Percentiles rank a stretch among this genome's conserved stretches.
Conservation (phyloP, 2,888 invertebrate genomes). For the Melitaea athalia region DNA sequence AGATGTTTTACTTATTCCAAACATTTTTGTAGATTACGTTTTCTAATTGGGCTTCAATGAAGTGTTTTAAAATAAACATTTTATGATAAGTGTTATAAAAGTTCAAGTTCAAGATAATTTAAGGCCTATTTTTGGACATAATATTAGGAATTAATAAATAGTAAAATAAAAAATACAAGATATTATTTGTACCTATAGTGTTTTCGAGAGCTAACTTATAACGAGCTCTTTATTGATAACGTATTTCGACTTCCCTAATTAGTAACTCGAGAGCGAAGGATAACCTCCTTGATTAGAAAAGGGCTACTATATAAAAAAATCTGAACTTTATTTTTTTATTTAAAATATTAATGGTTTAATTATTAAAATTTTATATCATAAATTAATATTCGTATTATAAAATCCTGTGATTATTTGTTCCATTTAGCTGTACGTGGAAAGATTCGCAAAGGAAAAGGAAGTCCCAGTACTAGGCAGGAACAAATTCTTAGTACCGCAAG, state of each 20-base stretch:
- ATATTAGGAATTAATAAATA: not conserved
- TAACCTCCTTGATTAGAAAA: slow-evolving; percentile 23
- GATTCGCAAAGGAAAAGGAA: slow-evolving; percentile 88
- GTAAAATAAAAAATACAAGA: not conserved
- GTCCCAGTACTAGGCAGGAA: slow-evolving; percentile 90
- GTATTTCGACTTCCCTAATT: too few species aligned
- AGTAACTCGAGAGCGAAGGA: slow-evolving; percentile 10
- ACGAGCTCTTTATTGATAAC: too few species aligned
- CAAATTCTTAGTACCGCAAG: slow-evolving; percentile 93
- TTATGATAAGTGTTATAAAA: too few species aligned
- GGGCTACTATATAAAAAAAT: slow-evolving; percentile 8
- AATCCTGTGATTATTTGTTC: slow-evolving; percentile 24
- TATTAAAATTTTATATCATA: too few species aligned
- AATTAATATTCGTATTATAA: too few species aligned
- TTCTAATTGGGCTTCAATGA: too few species aligned
- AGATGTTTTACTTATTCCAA: not conserved
- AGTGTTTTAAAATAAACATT: too few species aligned
- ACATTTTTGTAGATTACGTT: too few species aligned
- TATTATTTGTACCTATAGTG: not conserved
- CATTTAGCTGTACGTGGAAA: slow-evolving; percentile 89
- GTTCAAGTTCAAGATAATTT: too few species aligned
- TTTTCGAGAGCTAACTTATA: not conserved
- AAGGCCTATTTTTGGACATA: not conserved
- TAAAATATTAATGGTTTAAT: not conserved
- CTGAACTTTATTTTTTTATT: not conserved